Evolutionary conservation across 92 coral and sea anemone species (phyloP), one percentile per base, ranked within the genome.

Genomic region (Anthopleura xanthogrammica): DNA sequence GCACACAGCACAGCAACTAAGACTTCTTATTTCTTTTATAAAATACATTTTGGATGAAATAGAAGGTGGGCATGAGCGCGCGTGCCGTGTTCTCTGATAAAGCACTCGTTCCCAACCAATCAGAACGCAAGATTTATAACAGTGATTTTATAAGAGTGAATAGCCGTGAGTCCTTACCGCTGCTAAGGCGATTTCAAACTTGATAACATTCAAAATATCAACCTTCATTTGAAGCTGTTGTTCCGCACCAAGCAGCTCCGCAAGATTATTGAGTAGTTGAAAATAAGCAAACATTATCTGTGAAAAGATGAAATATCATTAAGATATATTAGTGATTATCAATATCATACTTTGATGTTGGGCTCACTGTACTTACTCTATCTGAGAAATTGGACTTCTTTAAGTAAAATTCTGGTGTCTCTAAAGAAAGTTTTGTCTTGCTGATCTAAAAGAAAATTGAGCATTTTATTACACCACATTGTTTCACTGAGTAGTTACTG

Each of bases 221-320:
- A 22, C 14, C 24, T 46, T 22, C 17, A 76, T 68, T 48, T 52
- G 23, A n/a, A 7, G 7, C 24, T 73, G 22, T 22, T 22, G 23
- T 52, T 77, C 20, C 12, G 83, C 83, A 16, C 88, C 87, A n/a
- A 89, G 82, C 16, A 80, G 76, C 16, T 74, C 60, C 19, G 85
- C 80, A 52, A 89, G 83, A 2, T 81, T 17, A 9, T 16, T 12
- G 50, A 89, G 83, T 10, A 89, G 89, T 39, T 74, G 41, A 75
- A 80, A 85, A 79, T 89, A 89, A 23, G 92, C 76, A 24, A 7
- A 17, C 3, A 85, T 72, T 50, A 85, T 80, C 92, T 89, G 80
- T 4, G 80, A 72, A 73, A 13, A 70, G 40, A 20, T n/a, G 36
- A 1, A 81, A 55, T n/a, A 71, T n/a, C 1, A 66, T 52, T 12